phyloP scores from a whole-genome alignment of 1,140 invertebrate species.

The Hetaerina americana region DNA sequence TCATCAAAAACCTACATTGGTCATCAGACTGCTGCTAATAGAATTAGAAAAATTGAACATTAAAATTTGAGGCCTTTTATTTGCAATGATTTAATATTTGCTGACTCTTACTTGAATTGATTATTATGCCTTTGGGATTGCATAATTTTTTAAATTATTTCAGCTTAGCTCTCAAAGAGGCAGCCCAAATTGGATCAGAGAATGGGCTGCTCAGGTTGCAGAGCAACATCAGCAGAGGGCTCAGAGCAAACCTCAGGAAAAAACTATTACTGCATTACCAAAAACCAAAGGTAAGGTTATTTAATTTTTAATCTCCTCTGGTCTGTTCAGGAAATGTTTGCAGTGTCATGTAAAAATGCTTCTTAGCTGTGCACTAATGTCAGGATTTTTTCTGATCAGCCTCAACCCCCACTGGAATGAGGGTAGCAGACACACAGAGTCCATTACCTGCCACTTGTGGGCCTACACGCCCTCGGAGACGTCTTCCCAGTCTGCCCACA shows the following conservation, averaged over 20 bases:
- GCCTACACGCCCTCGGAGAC: constrained; percentile 2
- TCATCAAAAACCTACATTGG: too few relatives aligned
- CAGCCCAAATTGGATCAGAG: constrained; percentile 37
- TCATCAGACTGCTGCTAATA: too few relatives aligned
- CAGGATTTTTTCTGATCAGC: background rate
- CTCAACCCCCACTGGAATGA: background rate
- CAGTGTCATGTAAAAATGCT: too few relatives aligned
- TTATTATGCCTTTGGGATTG: constrained; percentile 18
- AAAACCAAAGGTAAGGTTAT: background rate
- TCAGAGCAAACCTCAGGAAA: background rate
- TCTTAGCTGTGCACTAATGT: too few relatives aligned
- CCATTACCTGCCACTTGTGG: constrained; percentile 6
- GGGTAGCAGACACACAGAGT: background rate
- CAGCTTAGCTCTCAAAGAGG: constrained; percentile 14
- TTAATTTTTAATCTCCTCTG: background rate
- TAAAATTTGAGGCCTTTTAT: too few relatives aligned
- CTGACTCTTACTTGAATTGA: too few relatives aligned
- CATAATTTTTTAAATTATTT: constrained; percentile 10
- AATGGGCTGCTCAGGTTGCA: constrained; percentile 40
- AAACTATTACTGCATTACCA: background rate
- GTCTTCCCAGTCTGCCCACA: constrained; percentile 4
- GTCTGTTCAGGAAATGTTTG: background rate
- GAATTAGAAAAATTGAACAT: too few relatives aligned
- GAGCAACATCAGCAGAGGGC: constrained; percentile 27
- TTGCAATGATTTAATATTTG: too few relatives aligned